Evolutionary conservation across 92 coral and sea anemone species (phyloP).

Genomic region (Parazoanthus atlanticus): DNA sequence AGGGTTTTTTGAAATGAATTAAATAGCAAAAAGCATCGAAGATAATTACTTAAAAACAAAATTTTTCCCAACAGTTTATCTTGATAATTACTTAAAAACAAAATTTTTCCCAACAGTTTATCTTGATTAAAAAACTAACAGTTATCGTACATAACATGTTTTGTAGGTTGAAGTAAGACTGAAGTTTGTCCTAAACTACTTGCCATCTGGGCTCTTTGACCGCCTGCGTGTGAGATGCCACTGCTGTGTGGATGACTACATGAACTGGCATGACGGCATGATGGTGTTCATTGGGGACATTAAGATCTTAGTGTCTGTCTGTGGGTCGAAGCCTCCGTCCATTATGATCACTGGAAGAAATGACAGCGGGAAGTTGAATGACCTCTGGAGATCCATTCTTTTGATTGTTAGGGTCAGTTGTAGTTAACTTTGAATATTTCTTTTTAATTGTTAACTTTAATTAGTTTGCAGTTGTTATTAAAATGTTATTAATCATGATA

Average conservation of each 20-base stretch:
- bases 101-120: no score
- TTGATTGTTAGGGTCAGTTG: conserved; percentile 73
- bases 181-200: conserved; percentile 57
- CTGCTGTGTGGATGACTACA: conserved; percentile 55
- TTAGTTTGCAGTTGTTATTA: not conserved
- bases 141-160: not conserved
- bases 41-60: no score
- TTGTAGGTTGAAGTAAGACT: conserved; percentile 38
- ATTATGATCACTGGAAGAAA: conserved; percentile 74
- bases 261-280: conserved; percentile 82
- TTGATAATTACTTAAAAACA: no score
- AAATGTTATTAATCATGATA: no score
- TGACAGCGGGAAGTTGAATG: conserved; percentile 30
- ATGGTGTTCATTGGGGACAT: conserved; percentile 56
- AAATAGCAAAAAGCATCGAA: no score
- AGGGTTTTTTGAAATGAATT: no score
- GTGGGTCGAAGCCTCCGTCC: conserved; percentile 55
- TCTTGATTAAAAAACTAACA: not conserved
- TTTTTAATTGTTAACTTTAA: not conserved
- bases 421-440: not conserved
- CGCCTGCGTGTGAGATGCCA: conserved; percentile 89
- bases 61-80: no score
- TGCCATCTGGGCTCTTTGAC: conserved; percentile 86
- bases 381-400: conserved; percentile 77
- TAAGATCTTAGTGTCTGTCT: conserved; percentile 49